Conservation (phyloP, 2,113 vertebrate species). For the Lampris incognitus region DNA sequence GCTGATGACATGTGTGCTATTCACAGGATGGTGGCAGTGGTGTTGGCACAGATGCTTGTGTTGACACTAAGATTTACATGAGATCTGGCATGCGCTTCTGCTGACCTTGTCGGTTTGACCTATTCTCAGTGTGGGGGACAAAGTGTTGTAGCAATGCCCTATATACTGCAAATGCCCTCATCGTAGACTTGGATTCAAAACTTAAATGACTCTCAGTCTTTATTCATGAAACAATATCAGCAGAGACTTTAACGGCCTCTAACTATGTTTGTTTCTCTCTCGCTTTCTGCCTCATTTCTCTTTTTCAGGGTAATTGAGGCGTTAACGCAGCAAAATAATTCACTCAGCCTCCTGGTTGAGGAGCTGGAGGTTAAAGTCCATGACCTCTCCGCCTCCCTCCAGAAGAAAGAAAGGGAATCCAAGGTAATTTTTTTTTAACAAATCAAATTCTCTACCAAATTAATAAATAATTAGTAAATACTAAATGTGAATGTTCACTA, state of each 20-base stretch:
- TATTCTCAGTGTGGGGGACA: background rate
- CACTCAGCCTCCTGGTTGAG: slow-evolving; percentile 63
- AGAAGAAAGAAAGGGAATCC: slow-evolving; percentile 29
- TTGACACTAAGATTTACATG: background rate
- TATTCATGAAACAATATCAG: too few relatives aligned
- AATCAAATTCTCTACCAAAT: background rate
- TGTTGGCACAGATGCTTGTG: background rate
- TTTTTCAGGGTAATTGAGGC: slow-evolving; percentile 84
- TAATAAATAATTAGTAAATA: too few relatives aligned
- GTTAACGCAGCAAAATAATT: slow-evolving; percentile 79
- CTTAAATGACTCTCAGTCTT: too few relatives aligned
- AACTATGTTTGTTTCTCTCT: slow-evolving; percentile 7
- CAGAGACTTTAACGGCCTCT: background rate
- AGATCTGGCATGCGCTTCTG: background rate
- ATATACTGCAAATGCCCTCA: background rate
- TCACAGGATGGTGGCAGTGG: too few relatives aligned
- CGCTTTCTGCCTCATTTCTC: background rate
- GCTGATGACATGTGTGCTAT: too few relatives aligned
- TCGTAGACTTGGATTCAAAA: too few relatives aligned
- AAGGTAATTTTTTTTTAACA: slow-evolving; percentile 71
- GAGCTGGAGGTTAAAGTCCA: slow-evolving; percentile 77
- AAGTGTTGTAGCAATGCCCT: background rate
- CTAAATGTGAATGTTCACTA: too few relatives aligned
- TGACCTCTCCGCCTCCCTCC: slow-evolving; percentile 52
- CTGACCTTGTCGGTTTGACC: background rate